phyloP scores from a whole-genome alignment of 1,140 invertebrate genomes.

The Calephelis virginiensis region DNA sequence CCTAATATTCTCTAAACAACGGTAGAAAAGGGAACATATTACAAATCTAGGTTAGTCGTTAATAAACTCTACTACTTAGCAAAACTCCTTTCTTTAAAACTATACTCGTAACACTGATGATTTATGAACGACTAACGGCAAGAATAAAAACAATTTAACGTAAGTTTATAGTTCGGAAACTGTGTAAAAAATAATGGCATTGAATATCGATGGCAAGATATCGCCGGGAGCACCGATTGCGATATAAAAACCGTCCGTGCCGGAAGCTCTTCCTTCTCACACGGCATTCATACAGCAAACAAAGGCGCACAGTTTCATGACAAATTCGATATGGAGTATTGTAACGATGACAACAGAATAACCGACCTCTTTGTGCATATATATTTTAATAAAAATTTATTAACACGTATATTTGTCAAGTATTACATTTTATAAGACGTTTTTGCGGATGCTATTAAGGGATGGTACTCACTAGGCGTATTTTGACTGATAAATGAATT shows the following conservation, averaged over 20 bases:
- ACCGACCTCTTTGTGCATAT: slow-evolving; percentile 43
- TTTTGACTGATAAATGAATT: too few relatives aligned
- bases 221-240: slow-evolving; percentile 58
- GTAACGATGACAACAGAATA: slow-evolving; percentile 54
- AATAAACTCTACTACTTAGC: too few relatives aligned
- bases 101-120: too few relatives aligned
- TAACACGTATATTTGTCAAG: slow-evolving; percentile 52
- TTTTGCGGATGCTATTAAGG: slow-evolving; percentile 55
- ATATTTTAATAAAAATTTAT: slow-evolving; percentile 73
- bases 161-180: slow-evolving; percentile 8
- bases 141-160: too few relatives aligned
- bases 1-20: too few relatives aligned
- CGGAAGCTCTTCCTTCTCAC: slow-evolving; percentile 71
- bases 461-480: background rate
- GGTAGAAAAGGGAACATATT: too few relatives aligned
- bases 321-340: slow-evolving; percentile 68
- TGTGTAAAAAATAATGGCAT: slow-evolving; percentile 50
- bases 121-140: too few relatives aligned
- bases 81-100: too few relatives aligned
- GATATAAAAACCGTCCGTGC: slow-evolving; percentile 30
- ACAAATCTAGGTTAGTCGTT: too few relatives aligned
- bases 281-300: slow-evolving; percentile 54
- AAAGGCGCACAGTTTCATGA: slow-evolving; percentile 60
- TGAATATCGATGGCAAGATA: slow-evolving; percentile 68
- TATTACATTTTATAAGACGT: slow-evolving; percentile 34